Base-by-base conservation (phyloP, 37 sponge, comb jelly and placozoan genomes). In the Haliclona indistincta region DNA sequence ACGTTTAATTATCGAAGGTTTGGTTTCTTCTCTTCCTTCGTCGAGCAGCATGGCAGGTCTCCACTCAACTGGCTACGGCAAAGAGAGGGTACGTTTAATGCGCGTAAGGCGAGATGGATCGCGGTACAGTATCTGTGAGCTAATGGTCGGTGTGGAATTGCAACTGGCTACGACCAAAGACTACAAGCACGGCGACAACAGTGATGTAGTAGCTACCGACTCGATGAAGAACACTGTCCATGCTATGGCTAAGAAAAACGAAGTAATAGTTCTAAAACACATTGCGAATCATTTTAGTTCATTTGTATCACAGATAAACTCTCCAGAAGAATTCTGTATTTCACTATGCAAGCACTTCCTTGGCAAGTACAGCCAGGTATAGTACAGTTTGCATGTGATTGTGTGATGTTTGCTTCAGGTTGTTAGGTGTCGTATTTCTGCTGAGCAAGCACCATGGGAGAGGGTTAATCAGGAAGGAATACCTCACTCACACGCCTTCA, bases 401-500 rank as follows among this genome's bases (percentile, higher is more conserved):
- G 17, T 32, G 4, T 43, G 4, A 68, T 17, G 11, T 36, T 65
- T 36, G 5, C 4, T 4, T 26, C 43, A 79, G 79, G 70, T 79
- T 8, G 34, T 49, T 1, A 40, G 62, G 32, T 38, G 37, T 17
- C 19, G 41, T 10, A 65, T 76, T 11, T 75, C 55, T 23, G 32
- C 70, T 36, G 84, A 84, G 69, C 70, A 76, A 58, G 84, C 64
- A 15, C 84, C 75, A 56, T 76, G 70, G 84, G 44, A 68, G 26
- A 54, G 79, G 35, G 58, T 79, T 4, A 79, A 67, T 6, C 79
- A 79, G 74, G 74, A 60, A 38, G 84, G 84, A 5, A 53, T 28
- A 43, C 77, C 75, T 36, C 86, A 86, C 47, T 35, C 54, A 38
- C 86, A 86, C 71, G 86, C 86, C 19, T 86, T 86, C 69, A 79